phyloP scores from a whole-genome alignment of 2,113 vertebrate genomes.

The Peucedramus taeniatus region DNA sequence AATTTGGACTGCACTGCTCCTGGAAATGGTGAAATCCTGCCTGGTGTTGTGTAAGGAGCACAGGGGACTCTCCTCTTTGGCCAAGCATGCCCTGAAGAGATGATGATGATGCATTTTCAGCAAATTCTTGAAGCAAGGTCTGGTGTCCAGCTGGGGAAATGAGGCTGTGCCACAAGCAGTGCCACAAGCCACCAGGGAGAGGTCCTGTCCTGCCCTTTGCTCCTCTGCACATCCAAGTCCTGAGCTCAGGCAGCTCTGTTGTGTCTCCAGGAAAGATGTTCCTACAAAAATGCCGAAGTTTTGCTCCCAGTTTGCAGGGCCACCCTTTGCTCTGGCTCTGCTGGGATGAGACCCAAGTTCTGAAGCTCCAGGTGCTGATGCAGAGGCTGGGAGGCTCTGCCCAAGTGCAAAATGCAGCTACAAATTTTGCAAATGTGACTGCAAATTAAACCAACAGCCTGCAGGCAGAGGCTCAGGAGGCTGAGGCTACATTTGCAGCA shows the following conservation, averaged over 20 bases:
- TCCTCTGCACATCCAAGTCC: neutral
- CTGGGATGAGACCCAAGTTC: neutral
- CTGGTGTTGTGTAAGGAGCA: neutral
- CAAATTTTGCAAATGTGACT: neutral
- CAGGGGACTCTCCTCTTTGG: neutral
- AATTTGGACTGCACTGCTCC: neutral
- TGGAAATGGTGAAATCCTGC: neutral
- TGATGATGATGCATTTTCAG: neutral
- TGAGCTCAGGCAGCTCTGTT: neutral
- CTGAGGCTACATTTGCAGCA: neutral
- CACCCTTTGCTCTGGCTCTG: neutral
- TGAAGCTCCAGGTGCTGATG: neutral
- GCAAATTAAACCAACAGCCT: neutral
- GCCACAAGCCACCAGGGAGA: neutral
- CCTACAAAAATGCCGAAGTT: neutral
- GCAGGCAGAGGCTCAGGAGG: neutral
- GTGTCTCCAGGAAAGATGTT: neutral
- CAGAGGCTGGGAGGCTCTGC: neutral
- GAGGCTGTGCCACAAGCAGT: neutral
- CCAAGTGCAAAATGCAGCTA: neutral
- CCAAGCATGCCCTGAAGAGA: neutral
- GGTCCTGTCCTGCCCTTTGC: neutral
- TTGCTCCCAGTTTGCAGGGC: neutral
- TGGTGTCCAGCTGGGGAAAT: neutral
- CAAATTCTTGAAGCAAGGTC: neutral